Base-by-base conservation (phyloP, 2,797 vertebrate genomes). In the Coracias cyanogaster region DNA sequence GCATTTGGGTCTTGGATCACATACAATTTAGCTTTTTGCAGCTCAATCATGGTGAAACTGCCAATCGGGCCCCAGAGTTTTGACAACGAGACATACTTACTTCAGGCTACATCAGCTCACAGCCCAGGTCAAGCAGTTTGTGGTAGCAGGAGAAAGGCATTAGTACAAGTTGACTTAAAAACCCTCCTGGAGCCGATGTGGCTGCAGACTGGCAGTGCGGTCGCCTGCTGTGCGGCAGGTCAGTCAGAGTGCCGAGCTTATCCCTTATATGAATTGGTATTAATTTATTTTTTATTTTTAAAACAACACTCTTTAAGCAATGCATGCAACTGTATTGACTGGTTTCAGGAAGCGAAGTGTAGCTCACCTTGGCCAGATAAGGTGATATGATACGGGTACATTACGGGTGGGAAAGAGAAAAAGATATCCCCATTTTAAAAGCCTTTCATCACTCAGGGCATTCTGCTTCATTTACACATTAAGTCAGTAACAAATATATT, bases 161-260 rank as follows among this genome's bases (percentile, higher is more conserved):
- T 87, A 65, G 83, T 20, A 74, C 43, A 93, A 72, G 17, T 91
- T 87, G n/a, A 70, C 35, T 86, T 86, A 49, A 67, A 83, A 96
- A 58, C 83, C 72, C 35, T 71, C 45, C 88, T 83, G 82, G 92
- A 96, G 96, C 96, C 93, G 82, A 31, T 67, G 61, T 96, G 94
- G 95, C 92, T 90, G 90, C 86, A 92, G 82, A 91, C 83, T 93
- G 96, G 97, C 96, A 96, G 90, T 97, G 96, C 93, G 96, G 89
- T 91, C 96, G 95, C 97, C 96, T 94, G 97, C 90, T 93, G 80
- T 72, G 91, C 58, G 89, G 94, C 91, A 96, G 93, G 92, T 78
- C 67, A 90, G 90, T 80, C 65, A 16, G 79, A 96, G 92, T 90
- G 89, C 29, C 69, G 70, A 95, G 79, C 35, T 94, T 52, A 70